Evolutionary conservation across 2,888 invertebrate genomes (phyloP).

Genomic region (Linnaemya vulpina): DNA sequence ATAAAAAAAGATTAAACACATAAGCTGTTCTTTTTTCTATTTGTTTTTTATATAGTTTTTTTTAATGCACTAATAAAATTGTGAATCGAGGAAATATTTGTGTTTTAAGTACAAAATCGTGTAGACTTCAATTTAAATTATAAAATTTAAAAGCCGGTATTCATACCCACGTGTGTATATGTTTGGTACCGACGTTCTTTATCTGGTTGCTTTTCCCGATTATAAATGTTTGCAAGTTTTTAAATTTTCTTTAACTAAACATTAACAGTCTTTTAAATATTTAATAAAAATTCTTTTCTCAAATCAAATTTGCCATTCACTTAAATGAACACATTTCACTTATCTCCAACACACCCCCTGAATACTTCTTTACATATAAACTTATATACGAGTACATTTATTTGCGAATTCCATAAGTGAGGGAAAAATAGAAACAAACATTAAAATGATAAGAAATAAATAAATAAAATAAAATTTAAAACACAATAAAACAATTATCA

Average conservation of each 20-base stretch:
- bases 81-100: no score
- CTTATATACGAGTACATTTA: not conserved
- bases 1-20: no score
- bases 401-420: not conserved
- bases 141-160: not conserved
- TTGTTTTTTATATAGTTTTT: no score
- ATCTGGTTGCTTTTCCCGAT: not conserved
- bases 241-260: not conserved
- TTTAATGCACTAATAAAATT: no score
- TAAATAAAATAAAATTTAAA: slow-evolving; percentile 61
- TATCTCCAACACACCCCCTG: not conserved
- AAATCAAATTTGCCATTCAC: slow-evolving; percentile 46
- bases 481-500: slow-evolving; percentile 72
- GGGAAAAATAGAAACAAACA: slow-evolving; percentile 11
- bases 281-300: slow-evolving; percentile 33
- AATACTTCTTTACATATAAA: slow-evolving; percentile 1
- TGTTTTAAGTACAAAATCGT: slow-evolving; percentile 11
- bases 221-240: not conserved
- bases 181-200: not conserved
- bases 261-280: slow-evolving; percentile 32
- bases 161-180: no score
- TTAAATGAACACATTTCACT: slow-evolving; percentile 2
- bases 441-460: slow-evolving; percentile 48
- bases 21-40: no score
- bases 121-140: not conserved